phyloP scores from a whole-genome alignment of 2,113 vertebrate species.

The Toxotes jaculatrix region DNA sequence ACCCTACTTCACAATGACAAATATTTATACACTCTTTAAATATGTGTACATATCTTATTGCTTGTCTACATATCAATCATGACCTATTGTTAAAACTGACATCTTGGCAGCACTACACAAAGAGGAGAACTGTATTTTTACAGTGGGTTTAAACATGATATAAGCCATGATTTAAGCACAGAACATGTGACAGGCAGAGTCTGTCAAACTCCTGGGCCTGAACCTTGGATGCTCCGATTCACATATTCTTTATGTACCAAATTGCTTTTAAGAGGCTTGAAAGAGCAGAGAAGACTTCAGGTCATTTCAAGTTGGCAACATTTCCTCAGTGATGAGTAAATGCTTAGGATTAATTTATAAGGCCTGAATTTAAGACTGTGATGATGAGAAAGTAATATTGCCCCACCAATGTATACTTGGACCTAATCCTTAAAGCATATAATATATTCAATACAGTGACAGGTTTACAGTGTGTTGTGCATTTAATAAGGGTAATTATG shows the following conservation, averaged over 20 bases:
- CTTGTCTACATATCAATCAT: too few species aligned
- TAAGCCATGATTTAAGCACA: not conserved
- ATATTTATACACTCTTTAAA: not conserved
- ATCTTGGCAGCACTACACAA: not conserved
- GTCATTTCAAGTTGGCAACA: slow-evolving; percentile 70
- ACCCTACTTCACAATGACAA: not conserved
- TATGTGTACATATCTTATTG: not conserved
- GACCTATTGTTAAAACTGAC: not conserved
- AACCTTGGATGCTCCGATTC: not conserved
- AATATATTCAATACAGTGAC: slow-evolving; percentile 68
- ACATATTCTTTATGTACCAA: slow-evolving; percentile 44
- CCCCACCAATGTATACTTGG: slow-evolving; percentile 61
- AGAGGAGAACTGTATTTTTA: not conserved
- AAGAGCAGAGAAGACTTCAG: slow-evolving; percentile 35
- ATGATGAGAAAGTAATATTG: slow-evolving; percentile 53
- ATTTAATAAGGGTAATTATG: slow-evolving; percentile 51
- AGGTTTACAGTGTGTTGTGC: slow-evolving; percentile 63
- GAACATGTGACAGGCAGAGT: slow-evolving; percentile 6
- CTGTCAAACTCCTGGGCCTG: slow-evolving; percentile 16
- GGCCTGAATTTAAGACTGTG: slow-evolving; percentile 42
- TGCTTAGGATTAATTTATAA: slow-evolving; percentile 65
- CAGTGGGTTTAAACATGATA: not conserved
- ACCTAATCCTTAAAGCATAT: slow-evolving; percentile 56
- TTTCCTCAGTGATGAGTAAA: slow-evolving; percentile 68
- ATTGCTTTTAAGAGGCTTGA: slow-evolving; percentile 55